Base-by-base conservation (phyloP, 2,797 vertebrate genomes). In the Pantherophis vulpinus region DNA sequence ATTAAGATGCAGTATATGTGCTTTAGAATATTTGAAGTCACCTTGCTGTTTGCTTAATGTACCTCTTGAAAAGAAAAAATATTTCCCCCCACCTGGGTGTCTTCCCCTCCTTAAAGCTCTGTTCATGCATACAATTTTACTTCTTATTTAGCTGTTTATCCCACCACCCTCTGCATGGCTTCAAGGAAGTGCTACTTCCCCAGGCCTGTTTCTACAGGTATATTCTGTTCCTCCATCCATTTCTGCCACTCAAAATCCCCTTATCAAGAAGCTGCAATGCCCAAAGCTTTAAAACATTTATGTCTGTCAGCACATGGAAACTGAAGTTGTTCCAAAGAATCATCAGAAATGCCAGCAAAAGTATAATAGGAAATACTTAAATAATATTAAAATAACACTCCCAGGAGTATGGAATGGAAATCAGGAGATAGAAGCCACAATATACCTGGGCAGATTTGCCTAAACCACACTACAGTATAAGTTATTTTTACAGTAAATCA, bases 231-330 rank as follows among this genome's bases (percentile, higher is more conserved):
- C 42, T 25, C 42, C 74, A 47, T 83, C 74, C 20, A 5, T 83
- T 79, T 83, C 37, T 47, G 74, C 74, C 37, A 12, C 10, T 83
- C 74, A 47, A 83, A 83, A 83, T 83, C 74, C 74, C 25, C 42
- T 83, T 83, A 83, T 83, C 74, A 83, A 83, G 37, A 83, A 83
- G 37, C 74, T 83, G 37, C 74, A 83, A 25, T 83, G 10, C 37
- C 37, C 74, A 83, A 83, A 25, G 74, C 42, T 47, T 83, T 47
- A 83, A 55, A 58, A 56, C 86, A 32, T 88, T 89, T 87, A 66
- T 51, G 95, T 94, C 79, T 51, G 37, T 12, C 88, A 91, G 88
- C n/a, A 95, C 95, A 95, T 93, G 88, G 74, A 47, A 83, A 42
- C 74, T 12, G 74, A 83, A 47, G 23, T 83, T 23, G 23, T 83